Conservation (phyloP, 2,113 vertebrate genomes). For the Orthonyx spaldingii region DNA sequence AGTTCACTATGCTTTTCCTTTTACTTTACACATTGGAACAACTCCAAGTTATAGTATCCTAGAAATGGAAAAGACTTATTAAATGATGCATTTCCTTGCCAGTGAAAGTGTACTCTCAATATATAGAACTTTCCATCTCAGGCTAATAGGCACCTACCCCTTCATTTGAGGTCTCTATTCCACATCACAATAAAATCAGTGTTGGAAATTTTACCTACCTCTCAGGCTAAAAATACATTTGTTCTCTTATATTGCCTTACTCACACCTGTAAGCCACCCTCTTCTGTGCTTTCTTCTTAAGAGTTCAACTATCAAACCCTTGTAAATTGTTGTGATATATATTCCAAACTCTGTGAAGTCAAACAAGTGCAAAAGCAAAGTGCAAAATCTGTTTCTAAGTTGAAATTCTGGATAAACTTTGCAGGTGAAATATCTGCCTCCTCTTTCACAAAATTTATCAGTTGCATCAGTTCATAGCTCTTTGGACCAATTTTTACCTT, state of each 20-base stretch:
- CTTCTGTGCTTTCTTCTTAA: slow-evolving; percentile 30
- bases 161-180: slow-evolving; percentile 61
- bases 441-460: neutral
- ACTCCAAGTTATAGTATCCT: neutral
- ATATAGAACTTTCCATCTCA: slow-evolving; percentile 58
- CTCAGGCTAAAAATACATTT: slow-evolving; percentile 56
- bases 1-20: neutral
- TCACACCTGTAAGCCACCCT: slow-evolving; percentile 42
- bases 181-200: slow-evolving; percentile 58
- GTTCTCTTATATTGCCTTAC: slow-evolving; percentile 52
- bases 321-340: neutral
- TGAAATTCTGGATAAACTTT: neutral
- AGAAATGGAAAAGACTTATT: slow-evolving; percentile 32
- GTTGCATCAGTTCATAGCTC: neutral
- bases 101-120: neutral
- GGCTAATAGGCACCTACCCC: slow-evolving; percentile 53
- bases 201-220: slow-evolving; percentile 61
- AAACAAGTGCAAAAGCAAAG: slow-evolving; percentile 23
- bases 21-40: neutral
- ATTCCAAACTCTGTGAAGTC: slow-evolving; percentile 2
- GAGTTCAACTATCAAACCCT: neutral
- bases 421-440: slow-evolving; percentile 21
- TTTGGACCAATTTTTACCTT: neutral
- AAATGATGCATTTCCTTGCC: slow-evolving; percentile 7
- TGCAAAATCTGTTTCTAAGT: slow-evolving; percentile 10